phyloP scores from a whole-genome alignment of 2,113 vertebrate genomes.

The Platycercus adscitus region DNA sequence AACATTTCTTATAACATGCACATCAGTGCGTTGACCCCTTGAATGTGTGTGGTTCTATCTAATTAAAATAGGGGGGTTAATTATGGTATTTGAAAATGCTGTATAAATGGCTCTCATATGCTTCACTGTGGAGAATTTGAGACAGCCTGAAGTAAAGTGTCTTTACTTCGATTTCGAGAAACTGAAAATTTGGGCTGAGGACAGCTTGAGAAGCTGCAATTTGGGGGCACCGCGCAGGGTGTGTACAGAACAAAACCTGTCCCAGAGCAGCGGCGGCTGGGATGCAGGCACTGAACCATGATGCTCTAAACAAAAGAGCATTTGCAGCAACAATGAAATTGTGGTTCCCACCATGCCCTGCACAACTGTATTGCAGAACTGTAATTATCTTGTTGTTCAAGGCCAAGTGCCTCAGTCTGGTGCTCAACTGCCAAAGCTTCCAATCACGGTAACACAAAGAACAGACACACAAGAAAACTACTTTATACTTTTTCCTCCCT shows the following conservation, averaged over 20 bases:
- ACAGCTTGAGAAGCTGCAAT: background rate
- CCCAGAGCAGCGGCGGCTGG: background rate
- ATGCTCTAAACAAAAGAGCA: slow-evolving; percentile 61
- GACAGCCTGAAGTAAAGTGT: background rate
- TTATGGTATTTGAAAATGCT: background rate
- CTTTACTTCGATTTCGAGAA: background rate
- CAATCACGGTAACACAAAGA: background rate
- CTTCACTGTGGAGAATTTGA: background rate
- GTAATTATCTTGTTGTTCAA: slow-evolving; percentile 35
- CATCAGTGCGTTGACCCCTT: background rate
- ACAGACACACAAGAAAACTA: background rate
- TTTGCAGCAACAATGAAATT: slow-evolving; percentile 50
- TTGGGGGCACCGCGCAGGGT: background rate
- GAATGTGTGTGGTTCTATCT: background rate
- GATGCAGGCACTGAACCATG: slow-evolving; percentile 19
- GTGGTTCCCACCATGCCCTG: slow-evolving; percentile 20
- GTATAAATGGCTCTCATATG: background rate
- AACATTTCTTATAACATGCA: background rate
- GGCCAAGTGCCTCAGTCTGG: slow-evolving; percentile 14
- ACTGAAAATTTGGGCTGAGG: fast-evolving
- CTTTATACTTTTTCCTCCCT: background rate
- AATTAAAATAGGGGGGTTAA: background rate
- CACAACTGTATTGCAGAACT: background rate
- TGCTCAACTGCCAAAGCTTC: slow-evolving; percentile 28
- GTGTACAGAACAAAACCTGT: background rate